Conservation (phyloP, 1,140 invertebrate genomes). For the Drosophila obscura region DNA sequence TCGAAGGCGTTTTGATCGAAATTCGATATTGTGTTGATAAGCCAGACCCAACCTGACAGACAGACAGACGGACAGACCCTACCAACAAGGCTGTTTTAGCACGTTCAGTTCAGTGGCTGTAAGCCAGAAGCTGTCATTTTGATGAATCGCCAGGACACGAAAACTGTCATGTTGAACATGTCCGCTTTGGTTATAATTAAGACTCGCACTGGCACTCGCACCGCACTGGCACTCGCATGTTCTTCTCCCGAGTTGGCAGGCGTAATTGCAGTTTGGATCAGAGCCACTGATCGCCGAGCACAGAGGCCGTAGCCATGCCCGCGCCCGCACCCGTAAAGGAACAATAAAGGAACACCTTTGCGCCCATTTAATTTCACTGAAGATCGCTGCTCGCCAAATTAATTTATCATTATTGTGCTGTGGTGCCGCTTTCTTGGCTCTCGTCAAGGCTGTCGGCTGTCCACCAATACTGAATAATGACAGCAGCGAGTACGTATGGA, state of each 20-base stretch:
- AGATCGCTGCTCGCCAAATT: constrained; percentile 53
- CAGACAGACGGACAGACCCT: constrained; percentile 17
- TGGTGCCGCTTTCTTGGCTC: constrained; percentile 16
- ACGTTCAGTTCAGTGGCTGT: constrained; percentile 6
- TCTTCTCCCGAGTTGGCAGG: constrained; percentile 7
- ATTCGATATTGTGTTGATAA: constrained; percentile 83
- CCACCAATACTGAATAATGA: constrained; percentile 19
- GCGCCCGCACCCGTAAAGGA: no score
- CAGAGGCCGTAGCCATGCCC: no score
- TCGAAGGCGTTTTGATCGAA: constrained; percentile 79
- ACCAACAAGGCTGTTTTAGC: constrained; percentile 42
- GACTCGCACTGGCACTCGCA: constrained; percentile 9
- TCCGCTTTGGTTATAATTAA: constrained; percentile 78
- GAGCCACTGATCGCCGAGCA: constrained; percentile 22
- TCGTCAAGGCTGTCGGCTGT: constrained; percentile 20
- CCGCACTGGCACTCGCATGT: background rate
- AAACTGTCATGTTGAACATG: constrained; percentile 80
- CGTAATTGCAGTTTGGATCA: constrained; percentile 42
- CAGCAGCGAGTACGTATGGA: background rate
- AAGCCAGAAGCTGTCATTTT: constrained; percentile 75
- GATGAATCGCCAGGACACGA: constrained; percentile 74
- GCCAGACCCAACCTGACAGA: constrained; percentile 34
- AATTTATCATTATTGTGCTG: constrained; percentile 64
- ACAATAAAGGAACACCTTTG: no score
- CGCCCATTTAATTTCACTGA: constrained; percentile 30